Conservation (phyloP, 2,888 invertebrate species). For the Auanema freiburgensis region DNA sequence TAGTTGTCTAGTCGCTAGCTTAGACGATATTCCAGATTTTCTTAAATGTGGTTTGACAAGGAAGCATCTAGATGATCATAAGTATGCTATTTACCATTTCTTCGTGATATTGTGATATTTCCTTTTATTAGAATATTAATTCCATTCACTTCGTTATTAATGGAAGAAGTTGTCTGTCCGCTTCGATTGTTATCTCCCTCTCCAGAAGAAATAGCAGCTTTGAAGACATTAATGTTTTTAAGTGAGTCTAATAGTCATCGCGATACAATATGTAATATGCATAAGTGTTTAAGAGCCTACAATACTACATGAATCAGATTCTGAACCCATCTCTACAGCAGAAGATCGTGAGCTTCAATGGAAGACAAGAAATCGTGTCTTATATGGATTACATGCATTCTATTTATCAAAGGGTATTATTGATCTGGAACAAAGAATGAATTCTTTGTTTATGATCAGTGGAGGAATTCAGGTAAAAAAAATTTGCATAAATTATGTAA, state of each 20-base stretch:
- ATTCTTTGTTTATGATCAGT: constrained; percentile 24
- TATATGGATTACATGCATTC: constrained; percentile 29
- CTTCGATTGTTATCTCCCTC: constrained; percentile 27
- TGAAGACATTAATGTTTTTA: constrained; percentile 41
- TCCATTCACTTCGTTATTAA: constrained; percentile 28
- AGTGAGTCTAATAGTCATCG: constrained; percentile 25
- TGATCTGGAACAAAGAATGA: constrained; percentile 14
- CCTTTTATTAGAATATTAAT: constrained; percentile 18
- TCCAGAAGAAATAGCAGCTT: constrained; percentile 31
- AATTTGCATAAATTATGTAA: background rate
- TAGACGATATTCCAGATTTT: constrained; percentile 27
- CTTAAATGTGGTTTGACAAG: constrained; percentile 23
- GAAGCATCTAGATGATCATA: constrained; percentile 23
- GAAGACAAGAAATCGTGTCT: constrained; percentile 24
- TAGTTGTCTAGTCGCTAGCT: constrained; percentile 28
- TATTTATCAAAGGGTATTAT: constrained; percentile 7
- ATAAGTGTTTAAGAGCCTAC: constrained; percentile 33
- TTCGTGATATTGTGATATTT: background rate
- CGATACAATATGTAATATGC: background rate
- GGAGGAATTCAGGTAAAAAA: constrained; percentile 31
- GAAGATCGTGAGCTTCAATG: constrained; percentile 24
- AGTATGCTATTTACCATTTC: constrained; percentile 2
- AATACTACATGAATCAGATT: constrained; percentile 19
- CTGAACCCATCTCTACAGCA: constrained; percentile 21
- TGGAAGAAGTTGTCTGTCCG: constrained; percentile 36